Base-by-base conservation (phyloP, 2,113 vertebrate species). In the Platichthys flesus region DNA sequence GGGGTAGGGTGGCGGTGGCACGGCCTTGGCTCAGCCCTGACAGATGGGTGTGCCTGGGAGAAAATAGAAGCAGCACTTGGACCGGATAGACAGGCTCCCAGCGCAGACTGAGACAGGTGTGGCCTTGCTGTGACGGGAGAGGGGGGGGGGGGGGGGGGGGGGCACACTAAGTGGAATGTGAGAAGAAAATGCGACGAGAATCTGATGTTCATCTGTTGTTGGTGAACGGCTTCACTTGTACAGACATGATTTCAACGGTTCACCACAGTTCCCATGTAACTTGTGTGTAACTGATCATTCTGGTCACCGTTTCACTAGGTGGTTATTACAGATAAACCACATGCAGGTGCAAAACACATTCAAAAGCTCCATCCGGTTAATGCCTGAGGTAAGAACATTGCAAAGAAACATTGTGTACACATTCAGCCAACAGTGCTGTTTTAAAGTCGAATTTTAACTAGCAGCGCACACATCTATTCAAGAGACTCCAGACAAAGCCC, bases 21-120 rank as follows among this genome's bases (percentile, higher is more conserved):
- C 65, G 85, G 83, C 88, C 86, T 81, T 77, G 83, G 79, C 67
- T 61, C 61, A 81, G 89, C 76, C 77, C 40, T 80, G 79, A 91
- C 89, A 90, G 65, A 85, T 89, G 87, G 92, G 90, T 87, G 91
- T 89, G 91, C 75, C 88, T 31, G 76, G 81, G 75, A 93, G 82
- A 93, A 90, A 92, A 93, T 91, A 90, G 92, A 85, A 85, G 83
- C 85, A 84, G 83, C 81, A 85, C 60, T 86, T 85, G 84, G 85
- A 92, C 91, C 82, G 83, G 88, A 90, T 76, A 84, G 88, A 93
- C 90, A 71, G 86, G 83, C 91, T 92, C 86, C 81, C 80, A 55
- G 75, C 81, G 87, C 86, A 88, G 87, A 86, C 42, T 71, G 84
- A 89, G 86, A 94, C 93, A 94, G 93, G 92, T 93, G 92, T 91